These are phyloP conservation scores for Ophthalmolycus amberensis DNA, from an alignment of 2,113 vertebrate genomes.

Conservation along the genomic window DNA sequence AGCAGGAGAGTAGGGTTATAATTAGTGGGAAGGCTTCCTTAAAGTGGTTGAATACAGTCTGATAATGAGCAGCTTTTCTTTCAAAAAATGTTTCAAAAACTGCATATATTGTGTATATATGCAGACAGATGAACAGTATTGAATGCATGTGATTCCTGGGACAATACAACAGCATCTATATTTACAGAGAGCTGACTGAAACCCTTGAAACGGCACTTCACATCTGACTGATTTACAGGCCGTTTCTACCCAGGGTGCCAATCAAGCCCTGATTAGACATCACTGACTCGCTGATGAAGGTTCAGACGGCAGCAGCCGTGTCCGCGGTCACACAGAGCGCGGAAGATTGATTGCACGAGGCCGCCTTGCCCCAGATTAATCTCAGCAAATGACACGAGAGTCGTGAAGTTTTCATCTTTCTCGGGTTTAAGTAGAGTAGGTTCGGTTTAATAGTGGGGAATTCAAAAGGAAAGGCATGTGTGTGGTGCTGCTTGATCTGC, in stretches of 20 bases:
- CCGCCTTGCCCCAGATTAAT: constrained; percentile 60
- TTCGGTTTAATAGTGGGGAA: constrained; percentile 15
- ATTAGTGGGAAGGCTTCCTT: constrained; percentile 43
- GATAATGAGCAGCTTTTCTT: constrained; percentile 16
- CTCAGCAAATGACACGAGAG: constrained; percentile 48
- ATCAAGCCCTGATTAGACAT: constrained; percentile 79
- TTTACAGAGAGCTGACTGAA: constrained; percentile 49
- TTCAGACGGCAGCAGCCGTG: constrained; percentile 56
- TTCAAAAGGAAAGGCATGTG: constrained; percentile 34
- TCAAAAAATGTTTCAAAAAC: constrained; percentile 11
- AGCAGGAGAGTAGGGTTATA: constrained; percentile 36
- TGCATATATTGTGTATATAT: neutral
- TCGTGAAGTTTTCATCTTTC: constrained; percentile 37
- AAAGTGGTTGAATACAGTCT: constrained; percentile 38
- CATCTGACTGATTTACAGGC: constrained; percentile 75
- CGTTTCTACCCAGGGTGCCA: constrained; percentile 73
- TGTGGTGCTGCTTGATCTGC: constrained; percentile 30
- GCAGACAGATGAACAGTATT: constrained; percentile 10
- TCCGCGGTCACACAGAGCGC: constrained; percentile 30
- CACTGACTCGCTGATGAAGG: constrained; percentile 64
- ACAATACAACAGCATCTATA: constrained; percentile 26
- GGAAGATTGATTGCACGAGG: constrained; percentile 66
- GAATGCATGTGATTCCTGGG: constrained; percentile 21
- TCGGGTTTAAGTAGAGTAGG: constrained; percentile 34
- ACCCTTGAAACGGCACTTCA: constrained; percentile 69